phyloP scores from a whole-genome alignment of 2,113 vertebrate species.

The Spermophilus dauricus region DNA sequence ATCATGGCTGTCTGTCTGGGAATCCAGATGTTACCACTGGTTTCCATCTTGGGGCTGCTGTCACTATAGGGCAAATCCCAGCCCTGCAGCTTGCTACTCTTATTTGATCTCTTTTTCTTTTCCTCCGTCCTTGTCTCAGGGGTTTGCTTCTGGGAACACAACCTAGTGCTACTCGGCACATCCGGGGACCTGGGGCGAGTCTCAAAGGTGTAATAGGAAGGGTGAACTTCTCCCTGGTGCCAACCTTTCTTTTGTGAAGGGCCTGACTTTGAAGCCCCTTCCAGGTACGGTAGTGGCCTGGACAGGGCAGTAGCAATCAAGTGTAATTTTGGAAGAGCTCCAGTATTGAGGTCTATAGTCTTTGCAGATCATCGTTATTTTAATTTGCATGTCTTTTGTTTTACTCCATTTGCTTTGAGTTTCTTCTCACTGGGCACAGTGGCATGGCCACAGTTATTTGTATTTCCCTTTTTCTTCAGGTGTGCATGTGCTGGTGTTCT shows the following conservation, averaged over 20 bases:
- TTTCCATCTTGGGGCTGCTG: constrained; percentile 75
- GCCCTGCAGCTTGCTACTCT: constrained; percentile 59
- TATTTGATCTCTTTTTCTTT: constrained; percentile 69
- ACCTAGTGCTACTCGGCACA: background rate
- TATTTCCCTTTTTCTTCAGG: constrained; percentile 85
- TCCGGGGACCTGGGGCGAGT: background rate
- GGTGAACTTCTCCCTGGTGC: background rate
- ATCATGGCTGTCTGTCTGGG: background rate
- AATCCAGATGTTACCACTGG: constrained; percentile 81
- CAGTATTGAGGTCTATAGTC: background rate
- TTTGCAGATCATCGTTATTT: constrained; percentile 50
- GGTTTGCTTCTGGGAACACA: constrained; percentile 60
- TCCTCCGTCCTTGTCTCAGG: constrained; percentile 65
- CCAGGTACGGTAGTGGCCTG: constrained; percentile 66
- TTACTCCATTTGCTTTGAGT: constrained; percentile 78
- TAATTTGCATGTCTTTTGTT: constrained; percentile 63
- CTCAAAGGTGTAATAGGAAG: background rate
- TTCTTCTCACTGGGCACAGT: constrained; percentile 76
- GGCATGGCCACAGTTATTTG: constrained; percentile 38
- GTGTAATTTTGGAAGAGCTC: background rate
- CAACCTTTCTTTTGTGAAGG: constrained; percentile 71
- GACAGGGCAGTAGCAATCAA: constrained; percentile 46
- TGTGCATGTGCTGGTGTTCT: background rate
- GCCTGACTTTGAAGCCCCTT: constrained; percentile 65
- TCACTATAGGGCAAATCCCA: background rate